phyloP scores from a whole-genome alignment of 1,140 invertebrate genomes.

The Apolygus lucorum region DNA sequence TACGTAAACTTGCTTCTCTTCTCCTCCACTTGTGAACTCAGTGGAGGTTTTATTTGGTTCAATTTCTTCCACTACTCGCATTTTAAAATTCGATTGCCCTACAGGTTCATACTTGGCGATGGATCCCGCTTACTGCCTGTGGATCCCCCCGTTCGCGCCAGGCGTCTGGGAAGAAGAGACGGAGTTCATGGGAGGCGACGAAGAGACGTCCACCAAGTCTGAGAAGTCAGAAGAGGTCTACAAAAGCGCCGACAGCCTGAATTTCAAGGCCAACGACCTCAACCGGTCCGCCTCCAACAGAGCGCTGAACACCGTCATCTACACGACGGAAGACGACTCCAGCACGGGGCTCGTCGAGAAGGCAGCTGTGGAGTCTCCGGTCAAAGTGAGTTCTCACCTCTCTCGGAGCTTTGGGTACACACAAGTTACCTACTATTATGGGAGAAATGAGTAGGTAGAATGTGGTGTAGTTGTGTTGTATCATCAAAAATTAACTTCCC shows the following conservation, averaged over 20 bases:
- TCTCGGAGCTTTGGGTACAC: no score
- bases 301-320: slow-evolving; percentile 25
- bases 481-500: no score
- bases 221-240: slow-evolving; percentile 13
- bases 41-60: no score
- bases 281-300: slow-evolving; percentile 35
- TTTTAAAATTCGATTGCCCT: no score
- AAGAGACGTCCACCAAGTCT: no score
- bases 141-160: slow-evolving; percentile 65
- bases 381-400: slow-evolving; percentile 31
- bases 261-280: slow-evolving; percentile 29
- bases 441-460: no score
- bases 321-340: slow-evolving; percentile 15
- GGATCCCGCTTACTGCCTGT: slow-evolving; percentile 77
- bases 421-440: no score
- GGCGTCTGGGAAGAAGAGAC: slow-evolving; percentile 32
- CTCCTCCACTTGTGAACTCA: no score
- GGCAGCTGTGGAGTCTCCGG: slow-evolving; percentile 36
- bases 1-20: no score
- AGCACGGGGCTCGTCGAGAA: slow-evolving; percentile 33
- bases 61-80: no score
- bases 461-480: no score
- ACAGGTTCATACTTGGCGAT: slow-evolving; percentile 69
- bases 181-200: slow-evolving; percentile 13
- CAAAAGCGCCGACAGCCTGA: background rate